phyloP scores from a whole-genome alignment of 2,888 invertebrate species.

The Saturnia pavonia region DNA sequence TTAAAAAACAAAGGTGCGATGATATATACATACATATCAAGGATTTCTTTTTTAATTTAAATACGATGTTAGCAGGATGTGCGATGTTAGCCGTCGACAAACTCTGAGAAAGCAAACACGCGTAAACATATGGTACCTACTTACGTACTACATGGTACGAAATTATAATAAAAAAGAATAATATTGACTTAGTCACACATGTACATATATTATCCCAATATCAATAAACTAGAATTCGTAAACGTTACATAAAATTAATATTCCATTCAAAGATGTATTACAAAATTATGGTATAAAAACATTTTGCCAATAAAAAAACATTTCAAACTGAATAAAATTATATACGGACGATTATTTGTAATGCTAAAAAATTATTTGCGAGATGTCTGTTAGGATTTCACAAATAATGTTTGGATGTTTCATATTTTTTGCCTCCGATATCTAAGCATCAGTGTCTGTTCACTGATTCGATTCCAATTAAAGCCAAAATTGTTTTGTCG shows the following conservation, averaged over 20 bases:
- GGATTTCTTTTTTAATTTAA: constrained; percentile 32
- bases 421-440: no score
- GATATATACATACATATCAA: constrained; percentile 17
- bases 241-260: constrained; percentile 11
- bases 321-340: neutral
- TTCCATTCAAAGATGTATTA: neutral
- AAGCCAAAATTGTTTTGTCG: neutral
- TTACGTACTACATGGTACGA: constrained; percentile 17
- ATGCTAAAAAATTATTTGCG: no score
- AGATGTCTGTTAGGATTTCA: no score
- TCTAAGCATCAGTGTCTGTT: no score
- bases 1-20: constrained; percentile 12
- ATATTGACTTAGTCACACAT: constrained; percentile 20
- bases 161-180: constrained; percentile 23
- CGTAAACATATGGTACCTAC: constrained; percentile 22
- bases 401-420: no score
- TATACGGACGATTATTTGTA: no score
- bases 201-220: constrained; percentile 1
- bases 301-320: neutral
- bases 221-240: constrained; percentile 1
- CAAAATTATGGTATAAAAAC: neutral
- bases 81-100: constrained; percentile 30
- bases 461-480: neutral
- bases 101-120: constrained; percentile 32
- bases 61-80: constrained; percentile 61